Evolutionary conservation across 2,888 invertebrate species (phyloP), one percentile per base, ranked within the genome.

Genomic region (Ametastegia equiseti): DNA sequence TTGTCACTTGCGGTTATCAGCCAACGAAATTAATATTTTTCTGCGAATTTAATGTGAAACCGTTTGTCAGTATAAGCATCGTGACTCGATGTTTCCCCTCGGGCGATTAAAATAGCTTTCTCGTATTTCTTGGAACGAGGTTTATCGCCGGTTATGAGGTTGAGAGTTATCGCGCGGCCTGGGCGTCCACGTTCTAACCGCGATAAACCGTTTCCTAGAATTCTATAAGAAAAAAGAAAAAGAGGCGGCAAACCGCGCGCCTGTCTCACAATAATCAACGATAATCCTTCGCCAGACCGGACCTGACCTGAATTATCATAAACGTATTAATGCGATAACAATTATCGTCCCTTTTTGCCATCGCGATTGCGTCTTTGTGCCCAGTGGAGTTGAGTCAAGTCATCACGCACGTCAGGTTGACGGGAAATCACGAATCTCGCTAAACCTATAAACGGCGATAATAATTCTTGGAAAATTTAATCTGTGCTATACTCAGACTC

Each of bases 171-270:
- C 71, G 71, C 71, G 27, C 13, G 4, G n/a, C n/a, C 71, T 71
- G 71, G 71, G 45, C 47, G 47, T 45, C n/a, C 23, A 71, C 71
- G 47, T 71, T 47, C 71, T 71, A 42, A 71, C 71, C 71, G 71
- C 45, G 71, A 71, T 71, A 71, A 71, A 71, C 45, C 71, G 27
- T 42, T 71, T 71, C 30, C 71, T 27, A 45, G 27, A 30, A 27
- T 15, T 47, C 15, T 54, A 23, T 0, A 63, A 33, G 15, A 33
- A 63, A 33, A n/a, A n/a, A 63, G 27, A 54, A 7, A 19, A 54
- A 54, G 63, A 13, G 27, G 33, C 30, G 7, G 54, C 27, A 15
- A 65, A 65, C 30, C 63, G 36, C 63, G 36, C n/a, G n/a, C n/a
- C 33, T 65, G 63, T 65, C 63, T 65, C 23, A 54, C 23, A n/a